phyloP scores from a whole-genome alignment of 1,140 invertebrate species.

The Oryzaephilus surinamensis region DNA sequence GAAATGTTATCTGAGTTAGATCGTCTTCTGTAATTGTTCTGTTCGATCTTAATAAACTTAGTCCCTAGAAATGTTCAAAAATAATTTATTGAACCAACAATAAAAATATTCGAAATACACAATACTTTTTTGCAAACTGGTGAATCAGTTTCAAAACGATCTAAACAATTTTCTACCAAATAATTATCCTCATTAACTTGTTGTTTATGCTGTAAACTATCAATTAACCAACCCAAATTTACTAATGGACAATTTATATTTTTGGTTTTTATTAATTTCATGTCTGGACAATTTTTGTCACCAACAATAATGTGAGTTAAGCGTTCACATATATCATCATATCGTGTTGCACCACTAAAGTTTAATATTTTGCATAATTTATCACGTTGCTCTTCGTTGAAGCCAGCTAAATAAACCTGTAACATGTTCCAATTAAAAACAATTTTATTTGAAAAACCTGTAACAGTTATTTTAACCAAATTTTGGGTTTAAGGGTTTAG shows the following conservation, averaged over 20 bases:
- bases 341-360: slow-evolving; percentile 66
- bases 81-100: slow-evolving; percentile 2
- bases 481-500: too few species aligned
- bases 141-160: slow-evolving; percentile 36
- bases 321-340: slow-evolving; percentile 60
- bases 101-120: neutral
- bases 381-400: slow-evolving; percentile 50
- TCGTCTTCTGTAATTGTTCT: slow-evolving; percentile 13
- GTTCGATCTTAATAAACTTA: slow-evolving; percentile 16
- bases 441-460: too few species aligned
- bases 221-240: slow-evolving; percentile 58
- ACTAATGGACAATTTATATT: slow-evolving; percentile 46
- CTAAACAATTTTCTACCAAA: slow-evolving; percentile 26
- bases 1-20: slow-evolving; percentile 1
- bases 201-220: slow-evolving; percentile 53
- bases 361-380: slow-evolving; percentile 70
- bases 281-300: slow-evolving; percentile 40
- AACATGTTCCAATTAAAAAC: slow-evolving; percentile 6
- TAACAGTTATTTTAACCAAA: too few species aligned
- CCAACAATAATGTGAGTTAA: slow-evolving; percentile 73
- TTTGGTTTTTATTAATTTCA: slow-evolving; percentile 37
- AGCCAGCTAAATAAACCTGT: slow-evolving; percentile 57
- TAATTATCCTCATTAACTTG: slow-evolving; percentile 48
- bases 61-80: slow-evolving; percentile 13
- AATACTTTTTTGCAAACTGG: slow-evolving; percentile 50